These are phyloP conservation scores for Sylvia borin DNA, from an alignment of 2,797 vertebrate genomes.

Conservation along the genomic window DNA sequence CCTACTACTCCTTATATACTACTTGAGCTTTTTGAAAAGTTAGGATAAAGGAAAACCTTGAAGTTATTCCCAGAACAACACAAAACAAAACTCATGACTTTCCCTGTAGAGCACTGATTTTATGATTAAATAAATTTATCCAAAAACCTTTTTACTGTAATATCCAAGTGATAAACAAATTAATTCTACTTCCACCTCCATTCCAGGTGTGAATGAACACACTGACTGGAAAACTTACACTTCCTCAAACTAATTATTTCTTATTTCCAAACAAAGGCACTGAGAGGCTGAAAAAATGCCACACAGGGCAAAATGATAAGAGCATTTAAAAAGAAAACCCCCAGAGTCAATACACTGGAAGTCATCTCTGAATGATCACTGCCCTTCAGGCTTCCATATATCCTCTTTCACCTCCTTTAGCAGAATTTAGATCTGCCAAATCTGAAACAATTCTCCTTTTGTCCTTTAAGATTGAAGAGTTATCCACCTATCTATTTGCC, in stretches of 20 bases:
- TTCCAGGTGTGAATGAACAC: neutral
- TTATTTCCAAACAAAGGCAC: conserved; percentile 18
- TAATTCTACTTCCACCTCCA: conserved; percentile 8
- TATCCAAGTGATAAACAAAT: conserved; percentile 1
- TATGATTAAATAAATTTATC: conserved; percentile 16
- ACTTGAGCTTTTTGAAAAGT: conserved; percentile 40
- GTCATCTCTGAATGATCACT: neutral
- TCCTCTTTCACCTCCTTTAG: neutral
- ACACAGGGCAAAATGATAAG: neutral
- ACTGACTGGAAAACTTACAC: neutral
- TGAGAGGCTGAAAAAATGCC: neutral
- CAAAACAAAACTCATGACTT: conserved; percentile 38
- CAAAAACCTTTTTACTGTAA: neutral
- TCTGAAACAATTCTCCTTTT: neutral
- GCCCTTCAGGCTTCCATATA: neutral
- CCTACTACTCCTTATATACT: conserved; percentile 37
- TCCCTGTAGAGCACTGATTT: neutral
- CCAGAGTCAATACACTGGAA: neutral
- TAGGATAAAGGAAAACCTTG: conserved; percentile 44
- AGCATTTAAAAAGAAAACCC: neutral
- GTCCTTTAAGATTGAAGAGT: neutral
- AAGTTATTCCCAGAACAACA: conserved; percentile 53
- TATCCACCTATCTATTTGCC: neutral
- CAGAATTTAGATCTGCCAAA: neutral
- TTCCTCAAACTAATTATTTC: conserved; percentile 1